These are phyloP conservation scores for Aptenodytes patagonicus DNA, from an alignment of 2,113 vertebrate species.

Conservation along the genomic window DNA sequence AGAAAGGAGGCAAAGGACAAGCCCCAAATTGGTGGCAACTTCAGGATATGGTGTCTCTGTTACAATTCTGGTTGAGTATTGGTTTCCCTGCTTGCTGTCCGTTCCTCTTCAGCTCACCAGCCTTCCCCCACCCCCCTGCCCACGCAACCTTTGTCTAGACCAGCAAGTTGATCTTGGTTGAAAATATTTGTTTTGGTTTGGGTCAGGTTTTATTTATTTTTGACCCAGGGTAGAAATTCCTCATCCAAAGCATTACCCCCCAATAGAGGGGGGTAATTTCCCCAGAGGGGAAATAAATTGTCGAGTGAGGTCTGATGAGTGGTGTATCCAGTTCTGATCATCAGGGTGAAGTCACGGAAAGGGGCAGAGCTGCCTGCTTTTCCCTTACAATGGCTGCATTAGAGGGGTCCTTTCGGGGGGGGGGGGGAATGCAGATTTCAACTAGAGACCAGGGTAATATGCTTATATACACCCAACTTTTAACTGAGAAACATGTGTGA, in stretches of 20 bases:
- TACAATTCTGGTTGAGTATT: neutral
- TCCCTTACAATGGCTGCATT: neutral
- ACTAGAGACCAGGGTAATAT: neutral
- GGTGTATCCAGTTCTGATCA: neutral
- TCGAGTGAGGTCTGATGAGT: neutral
- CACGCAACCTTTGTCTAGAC: neutral
- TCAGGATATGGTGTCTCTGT: neutral
- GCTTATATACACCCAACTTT: neutral
- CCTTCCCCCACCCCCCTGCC: neutral
- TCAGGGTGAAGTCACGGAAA: neutral
- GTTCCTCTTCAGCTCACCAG: neutral
- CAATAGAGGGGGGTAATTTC: neutral
- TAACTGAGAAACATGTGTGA: neutral
- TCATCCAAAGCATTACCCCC: neutral
- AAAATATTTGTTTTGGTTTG: neutral
- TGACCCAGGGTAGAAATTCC: neutral
- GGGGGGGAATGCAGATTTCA: neutral
- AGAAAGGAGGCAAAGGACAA: neutral
- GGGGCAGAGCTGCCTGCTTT: neutral
- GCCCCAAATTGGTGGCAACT: neutral
- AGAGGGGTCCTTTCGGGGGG: fast-evolving
- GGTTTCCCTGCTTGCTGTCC: neutral
- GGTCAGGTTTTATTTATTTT: neutral
- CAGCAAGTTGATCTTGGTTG: neutral
- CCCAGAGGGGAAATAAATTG: neutral